phyloP scores from a whole-genome alignment of 2,113 vertebrate genomes.

The Albula goreensis region DNA sequence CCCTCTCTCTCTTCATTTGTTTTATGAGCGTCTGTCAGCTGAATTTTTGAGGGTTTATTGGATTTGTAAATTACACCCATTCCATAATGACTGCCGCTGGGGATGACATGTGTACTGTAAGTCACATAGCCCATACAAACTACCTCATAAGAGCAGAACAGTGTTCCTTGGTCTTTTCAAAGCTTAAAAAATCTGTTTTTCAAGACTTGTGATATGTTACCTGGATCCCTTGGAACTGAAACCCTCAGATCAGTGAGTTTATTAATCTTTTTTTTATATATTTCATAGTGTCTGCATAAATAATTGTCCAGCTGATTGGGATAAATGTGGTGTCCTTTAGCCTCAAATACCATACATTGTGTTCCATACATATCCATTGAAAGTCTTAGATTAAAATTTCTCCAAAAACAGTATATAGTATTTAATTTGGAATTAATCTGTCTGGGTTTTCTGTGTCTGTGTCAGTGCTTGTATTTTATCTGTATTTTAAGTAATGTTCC shows the following conservation, averaged over 20 bases:
- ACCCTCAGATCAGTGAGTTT: background rate
- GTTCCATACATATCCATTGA: too few relatives aligned
- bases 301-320: too few relatives aligned
- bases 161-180: background rate
- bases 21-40: background rate
- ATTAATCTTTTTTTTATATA: background rate
- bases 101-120: background rate
- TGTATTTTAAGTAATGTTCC: too few relatives aligned
- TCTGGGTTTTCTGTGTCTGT: too few relatives aligned
- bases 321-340: too few relatives aligned
- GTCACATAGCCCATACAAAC: background rate
- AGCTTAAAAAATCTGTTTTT: background rate
- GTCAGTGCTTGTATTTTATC: too few relatives aligned
- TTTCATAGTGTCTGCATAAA: background rate
- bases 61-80: conserved; percentile 19
- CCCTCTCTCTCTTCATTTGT: background rate
- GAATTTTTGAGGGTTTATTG: conserved; percentile 4
- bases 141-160: background rate
- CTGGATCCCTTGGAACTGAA: background rate
- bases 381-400: too few relatives aligned
- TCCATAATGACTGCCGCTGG: background rate
- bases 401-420: too few relatives aligned
- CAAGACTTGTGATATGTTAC: background rate
- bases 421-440: too few relatives aligned
- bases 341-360: too few relatives aligned